These are phyloP conservation scores for Aphelocoma californica DNA, from an alignment of 2,797 vertebrate species.

Conservation along the genomic window DNA sequence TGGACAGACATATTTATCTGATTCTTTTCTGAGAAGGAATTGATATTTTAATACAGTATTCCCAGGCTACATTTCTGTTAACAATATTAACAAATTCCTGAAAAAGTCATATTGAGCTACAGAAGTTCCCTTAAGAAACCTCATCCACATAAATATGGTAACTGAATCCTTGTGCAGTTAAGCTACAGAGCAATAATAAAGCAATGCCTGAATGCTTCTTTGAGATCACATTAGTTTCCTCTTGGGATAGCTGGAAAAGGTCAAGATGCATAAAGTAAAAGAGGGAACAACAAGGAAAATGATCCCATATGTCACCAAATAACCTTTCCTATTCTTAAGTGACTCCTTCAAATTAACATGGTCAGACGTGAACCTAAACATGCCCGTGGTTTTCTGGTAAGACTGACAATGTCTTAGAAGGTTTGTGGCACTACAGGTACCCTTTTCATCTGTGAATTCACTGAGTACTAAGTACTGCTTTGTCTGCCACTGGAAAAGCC, in stretches of 20 bases:
- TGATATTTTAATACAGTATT: background rate
- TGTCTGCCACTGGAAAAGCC: background rate
- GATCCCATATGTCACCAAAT: background rate
- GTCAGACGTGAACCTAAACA: background rate
- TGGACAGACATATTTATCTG: background rate
- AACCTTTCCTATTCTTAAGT: conserved; percentile 25
- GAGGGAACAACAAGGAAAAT: conserved; percentile 11
- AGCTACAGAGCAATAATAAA: background rate
- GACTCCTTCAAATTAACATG: background rate
- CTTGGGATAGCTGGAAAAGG: conserved; percentile 26
- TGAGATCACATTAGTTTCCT: background rate
- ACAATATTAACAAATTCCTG: background rate
- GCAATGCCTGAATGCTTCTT: background rate
- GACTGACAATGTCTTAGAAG: background rate
- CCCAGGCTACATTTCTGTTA: background rate
- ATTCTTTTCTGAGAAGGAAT: background rate
- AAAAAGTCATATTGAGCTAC: background rate
- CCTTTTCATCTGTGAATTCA: background rate
- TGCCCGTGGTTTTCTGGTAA: background rate
- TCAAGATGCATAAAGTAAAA: conserved; percentile 18
- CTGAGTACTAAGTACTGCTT: background rate
- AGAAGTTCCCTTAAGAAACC: background rate
- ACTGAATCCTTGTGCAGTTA: background rate
- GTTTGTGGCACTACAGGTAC: background rate
- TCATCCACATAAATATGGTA: background rate